phyloP scores from a whole-genome alignment of 1,140 invertebrate species.

The Sycobia sp. region DNA sequence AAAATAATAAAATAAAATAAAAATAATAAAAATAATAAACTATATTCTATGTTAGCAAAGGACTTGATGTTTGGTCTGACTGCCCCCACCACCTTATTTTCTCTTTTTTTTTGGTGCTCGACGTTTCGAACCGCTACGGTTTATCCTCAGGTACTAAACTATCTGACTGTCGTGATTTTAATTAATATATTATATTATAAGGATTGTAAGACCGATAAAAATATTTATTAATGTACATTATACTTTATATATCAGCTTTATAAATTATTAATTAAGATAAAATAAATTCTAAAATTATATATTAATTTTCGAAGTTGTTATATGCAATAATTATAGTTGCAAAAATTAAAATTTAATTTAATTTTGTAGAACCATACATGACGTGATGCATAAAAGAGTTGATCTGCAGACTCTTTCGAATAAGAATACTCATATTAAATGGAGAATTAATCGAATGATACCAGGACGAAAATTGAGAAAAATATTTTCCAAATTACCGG shows the following conservation, averaged over 20 bases:
- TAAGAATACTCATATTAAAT: constrained; percentile 55
- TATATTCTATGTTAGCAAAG: too few relatives aligned
- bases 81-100: too few relatives aligned
- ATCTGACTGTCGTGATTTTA: too few relatives aligned
- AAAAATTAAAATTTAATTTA: constrained; percentile 37
- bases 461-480: constrained; percentile 68
- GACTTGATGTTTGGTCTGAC: too few relatives aligned
- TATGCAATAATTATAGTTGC: constrained; percentile 5
- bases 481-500: constrained; percentile 69
- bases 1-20: background rate
- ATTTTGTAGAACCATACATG: constrained; percentile 49
- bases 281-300: background rate
- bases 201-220: too few relatives aligned
- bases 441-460: constrained; percentile 76
- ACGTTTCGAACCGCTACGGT: too few relatives aligned
- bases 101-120: too few relatives aligned
- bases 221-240: too few relatives aligned
- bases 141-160: too few relatives aligned
- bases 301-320: constrained; percentile 16
- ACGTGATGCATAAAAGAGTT: constrained; percentile 46
- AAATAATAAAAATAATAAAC: too few relatives aligned
- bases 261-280: background rate
- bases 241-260: too few relatives aligned
- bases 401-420: constrained; percentile 40
- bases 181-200: too few relatives aligned